These are phyloP conservation scores for Acanthacorydalis orientalis DNA, from an alignment of 2,888 invertebrate genomes.

Conservation along the genomic window DNA sequence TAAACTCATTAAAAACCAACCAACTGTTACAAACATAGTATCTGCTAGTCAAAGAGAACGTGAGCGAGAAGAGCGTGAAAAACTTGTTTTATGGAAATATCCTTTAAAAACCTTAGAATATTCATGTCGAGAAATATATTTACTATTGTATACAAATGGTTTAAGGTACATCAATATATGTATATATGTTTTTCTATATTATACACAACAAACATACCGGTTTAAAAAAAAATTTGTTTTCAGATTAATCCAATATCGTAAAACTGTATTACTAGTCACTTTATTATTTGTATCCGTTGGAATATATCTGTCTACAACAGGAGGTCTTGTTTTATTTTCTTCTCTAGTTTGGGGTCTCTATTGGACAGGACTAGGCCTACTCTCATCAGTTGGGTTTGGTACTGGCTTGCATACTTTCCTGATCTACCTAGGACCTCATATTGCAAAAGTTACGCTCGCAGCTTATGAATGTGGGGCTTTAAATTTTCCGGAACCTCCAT, in stretches of 20 bases:
- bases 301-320: neutral
- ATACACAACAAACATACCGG: neutral
- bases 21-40: constrained; percentile 11
- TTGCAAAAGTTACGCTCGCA: constrained; percentile 93
- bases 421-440: constrained; percentile 96
- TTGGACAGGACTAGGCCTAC: constrained; percentile 49
- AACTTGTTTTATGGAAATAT: constrained; percentile 63
- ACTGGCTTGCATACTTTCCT: constrained; percentile 98
- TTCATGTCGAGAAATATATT: constrained; percentile 54
- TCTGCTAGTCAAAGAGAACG: constrained; percentile 21
- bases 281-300: neutral
- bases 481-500: constrained; percentile 94
- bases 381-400: constrained; percentile 94
- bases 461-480: constrained; percentile 93
- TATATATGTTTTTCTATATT: neutral
- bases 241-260: constrained; percentile 46
- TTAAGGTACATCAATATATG: constrained; percentile 30
- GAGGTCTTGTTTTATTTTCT: neutral
- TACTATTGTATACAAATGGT: constrained; percentile 40
- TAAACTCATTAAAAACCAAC: constrained; percentile 12
- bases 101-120: constrained; percentile 67
- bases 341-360: constrained; percentile 23
- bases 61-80: constrained; percentile 40
- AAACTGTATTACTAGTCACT: constrained; percentile 32
- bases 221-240: constrained; percentile 18